Conservation (phyloP, 2,113 vertebrate species). For the Smithornis capensis region DNA sequence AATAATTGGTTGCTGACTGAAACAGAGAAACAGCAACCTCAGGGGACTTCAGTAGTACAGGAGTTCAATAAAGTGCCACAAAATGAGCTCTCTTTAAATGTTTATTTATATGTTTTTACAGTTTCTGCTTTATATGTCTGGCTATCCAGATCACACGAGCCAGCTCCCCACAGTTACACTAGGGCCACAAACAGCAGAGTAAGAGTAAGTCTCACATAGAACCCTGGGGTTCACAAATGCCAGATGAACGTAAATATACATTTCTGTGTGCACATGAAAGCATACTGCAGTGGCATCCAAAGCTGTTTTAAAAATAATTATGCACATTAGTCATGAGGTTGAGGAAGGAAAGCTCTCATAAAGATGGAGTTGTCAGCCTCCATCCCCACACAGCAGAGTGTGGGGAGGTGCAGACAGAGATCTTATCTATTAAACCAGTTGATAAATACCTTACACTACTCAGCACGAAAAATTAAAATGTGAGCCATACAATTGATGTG, state of each 20-base stretch:
- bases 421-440: background rate
- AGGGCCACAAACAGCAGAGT: accelerated
- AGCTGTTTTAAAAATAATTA: conserved; percentile 63
- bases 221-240: background rate
- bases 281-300: background rate
- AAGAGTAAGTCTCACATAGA: background rate
- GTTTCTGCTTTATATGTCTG: background rate
- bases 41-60: background rate
- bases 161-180: background rate
- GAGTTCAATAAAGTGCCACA: background rate
- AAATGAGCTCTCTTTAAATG: background rate
- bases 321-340: conserved; percentile 59
- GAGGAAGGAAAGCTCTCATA: conserved; percentile 28
- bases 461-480: background rate
- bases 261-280: background rate
- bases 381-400: background rate
- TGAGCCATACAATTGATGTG: background rate
- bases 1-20: accelerated
- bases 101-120: background rate
- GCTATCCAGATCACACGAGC: background rate
- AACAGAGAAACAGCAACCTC: background rate
- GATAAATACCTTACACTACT: background rate
- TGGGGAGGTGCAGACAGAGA: conserved; percentile 35
- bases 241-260: background rate
- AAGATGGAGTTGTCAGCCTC: conserved; percentile 56